Base-by-base conservation (phyloP, 1,140 invertebrate species). In the Sycobia sp. region DNA sequence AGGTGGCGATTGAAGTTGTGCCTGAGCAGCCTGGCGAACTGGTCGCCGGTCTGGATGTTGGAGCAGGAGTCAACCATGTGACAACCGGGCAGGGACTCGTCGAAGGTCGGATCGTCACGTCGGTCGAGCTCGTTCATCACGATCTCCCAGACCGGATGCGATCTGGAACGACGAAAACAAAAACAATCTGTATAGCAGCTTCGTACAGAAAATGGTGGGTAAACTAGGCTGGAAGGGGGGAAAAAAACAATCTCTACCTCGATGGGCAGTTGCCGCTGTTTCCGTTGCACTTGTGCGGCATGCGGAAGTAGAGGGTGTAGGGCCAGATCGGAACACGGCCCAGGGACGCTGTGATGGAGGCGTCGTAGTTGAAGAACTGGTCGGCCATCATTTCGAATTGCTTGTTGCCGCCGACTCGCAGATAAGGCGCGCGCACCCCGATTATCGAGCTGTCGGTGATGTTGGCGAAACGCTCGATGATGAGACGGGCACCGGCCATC, bases 351-450 rank as follows among this genome's bases (percentile, higher is more conserved):
- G 94, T 96, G 72, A 97, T 96, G 3, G 94, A 95, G 4, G 94
- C 92, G 76, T 97, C 94, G 76, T 96, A 97, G 10, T 95, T 90
- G 77, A 96, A 96, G 81, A 92, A 95, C 75, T 96, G 92, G 75
- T 96, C 94, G 57, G 91, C 90, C 92, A 96, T 95, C 93, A 96
- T 96, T 78, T 94, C 90, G 78, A 96, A 96, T 84, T 97, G 94
- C 68, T 92, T 94, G 82, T 96, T 95, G 69, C 95, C 95, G 62
- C 95, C 95, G 0, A 96, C 91, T 20, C 93, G 84, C 7, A 97
- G 84, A 75, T 95, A 95, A 0, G 95, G 95, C 1, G 94, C 93
- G 18, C 95, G 85, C 55, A 96, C 86, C 39, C 93, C 93, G 70
- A 94, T 92, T 64, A 96, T 92, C 10, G 91, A 90, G 65, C 92